phyloP scores from a whole-genome alignment of 2,797 vertebrate species.

The Hylomyscus alleni region DNA sequence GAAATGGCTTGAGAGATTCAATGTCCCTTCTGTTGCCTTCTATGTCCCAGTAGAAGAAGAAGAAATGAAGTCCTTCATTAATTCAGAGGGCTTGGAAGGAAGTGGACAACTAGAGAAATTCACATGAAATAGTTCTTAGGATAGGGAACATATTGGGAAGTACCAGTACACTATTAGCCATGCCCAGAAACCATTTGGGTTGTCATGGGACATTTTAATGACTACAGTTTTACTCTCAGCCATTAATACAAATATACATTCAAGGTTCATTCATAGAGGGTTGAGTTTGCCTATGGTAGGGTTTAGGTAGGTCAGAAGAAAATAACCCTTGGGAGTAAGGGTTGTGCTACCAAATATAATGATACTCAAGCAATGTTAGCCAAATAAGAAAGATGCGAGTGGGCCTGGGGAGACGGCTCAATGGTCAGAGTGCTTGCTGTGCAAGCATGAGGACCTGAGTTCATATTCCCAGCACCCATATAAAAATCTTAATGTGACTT shows the following conservation, averaged over 20 bases:
- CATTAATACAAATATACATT: not conserved
- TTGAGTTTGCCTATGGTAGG: not conserved
- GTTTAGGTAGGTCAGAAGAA: not conserved
- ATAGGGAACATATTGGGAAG: not conserved
- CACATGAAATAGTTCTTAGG: not conserved
- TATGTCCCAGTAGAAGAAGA: not conserved
- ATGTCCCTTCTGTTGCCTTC: not conserved
- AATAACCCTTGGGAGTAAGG: not conserved
- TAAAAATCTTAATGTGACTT: not conserved
- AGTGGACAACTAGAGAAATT: not conserved
- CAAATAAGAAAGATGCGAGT: not conserved
- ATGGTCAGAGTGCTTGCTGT: not conserved
- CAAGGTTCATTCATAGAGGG: not conserved
- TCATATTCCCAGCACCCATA: not conserved
- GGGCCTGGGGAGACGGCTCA: not conserved
- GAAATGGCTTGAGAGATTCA: not conserved
- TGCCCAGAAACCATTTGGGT: not conserved
- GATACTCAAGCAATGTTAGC: not conserved
- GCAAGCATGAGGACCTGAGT: not conserved
- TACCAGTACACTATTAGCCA: not conserved
- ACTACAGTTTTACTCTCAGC: not conserved
- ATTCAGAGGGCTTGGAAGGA: not conserved
- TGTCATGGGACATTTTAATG: not conserved
- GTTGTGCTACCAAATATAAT: not conserved
- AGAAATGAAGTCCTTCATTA: constrained; percentile 3